Evolutionary conservation across 2,797 vertebrate genomes (phyloP).

Genomic region (Etheostoma perlongum): DNA sequence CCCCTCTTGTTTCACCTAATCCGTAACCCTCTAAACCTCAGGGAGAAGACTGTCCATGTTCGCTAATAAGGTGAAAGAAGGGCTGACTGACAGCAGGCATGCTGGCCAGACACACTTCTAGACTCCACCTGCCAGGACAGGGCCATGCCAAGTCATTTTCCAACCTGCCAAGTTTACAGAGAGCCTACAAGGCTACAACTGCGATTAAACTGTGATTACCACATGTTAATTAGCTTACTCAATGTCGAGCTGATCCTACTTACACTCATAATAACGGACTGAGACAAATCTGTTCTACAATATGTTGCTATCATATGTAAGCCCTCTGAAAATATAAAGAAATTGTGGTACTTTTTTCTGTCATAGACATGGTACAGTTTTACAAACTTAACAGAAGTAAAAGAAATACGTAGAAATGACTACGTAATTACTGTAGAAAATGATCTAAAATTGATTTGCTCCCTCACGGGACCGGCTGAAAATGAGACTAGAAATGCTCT

Average conservation of each 20-base stretch:
- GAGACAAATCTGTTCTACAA: constrained; percentile 32
- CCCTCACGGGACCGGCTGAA: neutral
- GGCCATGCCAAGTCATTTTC: constrained; percentile 46
- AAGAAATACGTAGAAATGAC: neutral
- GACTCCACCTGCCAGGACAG: constrained; percentile 35
- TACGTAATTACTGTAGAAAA: neutral
- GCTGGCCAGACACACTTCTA: constrained; percentile 24
- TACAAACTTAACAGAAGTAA: neutral
- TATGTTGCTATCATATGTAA: constrained; percentile 26
- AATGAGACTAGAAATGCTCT: constrained; percentile 1
- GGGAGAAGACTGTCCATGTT: neutral
- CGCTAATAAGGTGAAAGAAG: constrained; percentile 20
- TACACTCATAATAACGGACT: constrained; percentile 38
- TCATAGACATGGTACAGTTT: neutral
- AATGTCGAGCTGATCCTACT: constrained; percentile 55
- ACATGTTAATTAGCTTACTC: constrained; percentile 56
- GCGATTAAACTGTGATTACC: constrained; percentile 55
- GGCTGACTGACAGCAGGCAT: constrained; percentile 16
- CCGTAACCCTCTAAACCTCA: neutral
- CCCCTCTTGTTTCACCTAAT: neutral
- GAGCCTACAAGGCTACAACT: constrained; percentile 20
- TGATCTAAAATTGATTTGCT: constrained; percentile 1
- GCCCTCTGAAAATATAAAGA: constrained; percentile 3
- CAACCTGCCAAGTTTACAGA: constrained; percentile 50
- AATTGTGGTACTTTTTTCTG: neutral